These are phyloP conservation scores for Cyclura pinguis DNA, from an alignment of 2,797 vertebrate species.

Conservation along the genomic window DNA sequence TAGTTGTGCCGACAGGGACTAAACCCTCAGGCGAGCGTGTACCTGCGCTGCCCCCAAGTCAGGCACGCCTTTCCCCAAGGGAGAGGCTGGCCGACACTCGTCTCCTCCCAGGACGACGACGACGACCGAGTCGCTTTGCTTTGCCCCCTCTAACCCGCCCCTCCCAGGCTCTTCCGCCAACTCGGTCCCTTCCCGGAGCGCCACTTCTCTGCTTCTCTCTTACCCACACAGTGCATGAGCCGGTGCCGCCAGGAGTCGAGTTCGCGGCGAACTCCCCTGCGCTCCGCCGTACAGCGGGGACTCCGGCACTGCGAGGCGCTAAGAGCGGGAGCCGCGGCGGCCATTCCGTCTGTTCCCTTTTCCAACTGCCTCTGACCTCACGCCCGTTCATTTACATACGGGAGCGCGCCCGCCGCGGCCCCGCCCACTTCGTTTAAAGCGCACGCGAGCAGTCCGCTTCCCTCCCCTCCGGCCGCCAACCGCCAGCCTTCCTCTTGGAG, in stretches of 20 bases:
- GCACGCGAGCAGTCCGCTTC: conserved; percentile 56
- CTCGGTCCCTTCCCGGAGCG: not conserved
- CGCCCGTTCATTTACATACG: conserved; percentile 84
- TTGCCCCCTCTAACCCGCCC: not conserved
- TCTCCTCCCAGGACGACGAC: not conserved
- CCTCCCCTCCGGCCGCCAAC: accelerated
- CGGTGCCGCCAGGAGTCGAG: conserved; percentile 97
- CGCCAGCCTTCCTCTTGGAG: no score
- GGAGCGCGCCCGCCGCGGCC: conserved; percentile 69
- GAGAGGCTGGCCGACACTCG: not conserved
- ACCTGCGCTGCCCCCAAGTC: not conserved
- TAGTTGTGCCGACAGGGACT: not conserved
- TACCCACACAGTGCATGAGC: conserved; percentile 97
- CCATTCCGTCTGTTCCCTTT: conserved; percentile 93
- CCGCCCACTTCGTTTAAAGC: conserved; percentile 52
- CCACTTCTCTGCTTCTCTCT: conserved; percentile 67
- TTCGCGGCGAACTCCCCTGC: conserved; percentile 96
- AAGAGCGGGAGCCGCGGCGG: conserved; percentile 89
- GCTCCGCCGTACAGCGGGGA: conserved; percentile 94
- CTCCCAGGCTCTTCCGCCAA: not conserved
- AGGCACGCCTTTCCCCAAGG: conserved; percentile 19
- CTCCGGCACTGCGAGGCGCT: conserved; percentile 93
- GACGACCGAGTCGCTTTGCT: not conserved
- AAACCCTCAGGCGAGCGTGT: not conserved
- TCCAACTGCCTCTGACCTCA: conserved; percentile 88